These are phyloP conservation scores for Tonatia bakeri DNA, from an alignment of 2,113 vertebrate genomes.

Conservation along the genomic window DNA sequence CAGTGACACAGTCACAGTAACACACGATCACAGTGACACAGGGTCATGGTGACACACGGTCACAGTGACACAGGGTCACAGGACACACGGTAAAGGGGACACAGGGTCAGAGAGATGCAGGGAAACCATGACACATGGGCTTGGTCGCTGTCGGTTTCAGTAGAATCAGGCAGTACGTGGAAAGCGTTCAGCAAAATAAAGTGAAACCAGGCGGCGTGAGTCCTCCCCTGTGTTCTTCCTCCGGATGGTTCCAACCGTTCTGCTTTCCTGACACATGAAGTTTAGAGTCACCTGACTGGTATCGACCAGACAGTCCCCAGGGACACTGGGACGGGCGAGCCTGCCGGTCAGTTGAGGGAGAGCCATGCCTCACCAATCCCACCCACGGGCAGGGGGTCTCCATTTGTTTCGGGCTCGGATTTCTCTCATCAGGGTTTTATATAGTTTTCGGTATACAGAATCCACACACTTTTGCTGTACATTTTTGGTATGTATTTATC, in stretches of 20 bases:
- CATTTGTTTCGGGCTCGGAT: no score
- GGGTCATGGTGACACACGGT: no score
- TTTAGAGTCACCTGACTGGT: background rate
- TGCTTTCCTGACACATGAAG: background rate
- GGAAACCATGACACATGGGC: fast-evolving
- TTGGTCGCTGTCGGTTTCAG: background rate
- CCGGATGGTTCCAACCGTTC: background rate
- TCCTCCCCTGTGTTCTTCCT: background rate
- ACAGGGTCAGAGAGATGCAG: no score
- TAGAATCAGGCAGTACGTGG: background rate
- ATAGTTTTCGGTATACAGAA: background rate
- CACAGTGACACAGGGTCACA: no score
- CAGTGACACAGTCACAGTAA: no score
- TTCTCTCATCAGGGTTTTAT: background rate
- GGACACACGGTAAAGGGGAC: no score
- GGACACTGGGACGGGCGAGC: background rate
- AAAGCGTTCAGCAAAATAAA: background rate
- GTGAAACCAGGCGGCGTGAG: fast-evolving
- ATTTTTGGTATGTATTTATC: background rate
- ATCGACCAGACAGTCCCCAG: background rate
- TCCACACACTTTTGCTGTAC: background rate
- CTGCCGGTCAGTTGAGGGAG: background rate
- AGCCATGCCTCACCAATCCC: no score
- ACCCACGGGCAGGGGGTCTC: no score
- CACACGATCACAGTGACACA: no score